These are phyloP conservation scores for Atta colombica DNA, from an alignment of 1,140 invertebrate genomes.

Conservation along the genomic window DNA sequence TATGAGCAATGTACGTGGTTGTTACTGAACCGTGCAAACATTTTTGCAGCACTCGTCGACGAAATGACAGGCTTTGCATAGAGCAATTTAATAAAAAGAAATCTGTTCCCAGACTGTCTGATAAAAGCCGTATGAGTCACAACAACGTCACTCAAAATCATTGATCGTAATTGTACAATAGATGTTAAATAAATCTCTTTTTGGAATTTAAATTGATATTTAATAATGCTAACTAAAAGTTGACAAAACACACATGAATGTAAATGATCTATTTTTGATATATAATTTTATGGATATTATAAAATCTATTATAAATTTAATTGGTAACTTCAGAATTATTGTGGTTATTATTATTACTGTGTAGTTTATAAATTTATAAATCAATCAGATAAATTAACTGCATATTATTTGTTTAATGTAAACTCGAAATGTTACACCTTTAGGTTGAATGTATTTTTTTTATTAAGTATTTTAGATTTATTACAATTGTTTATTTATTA, in stretches of 20 bases:
- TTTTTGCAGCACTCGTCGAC: no score
- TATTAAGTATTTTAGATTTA: background rate
- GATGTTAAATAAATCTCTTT: background rate
- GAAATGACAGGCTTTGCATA: background rate
- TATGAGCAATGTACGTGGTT: background rate
- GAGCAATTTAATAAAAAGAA: background rate
- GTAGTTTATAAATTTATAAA: background rate
- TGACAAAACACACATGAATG: background rate
- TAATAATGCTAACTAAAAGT: background rate
- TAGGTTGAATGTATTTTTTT: background rate
- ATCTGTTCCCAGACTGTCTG: background rate
- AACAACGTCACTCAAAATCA: background rate
- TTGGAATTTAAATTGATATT: background rate
- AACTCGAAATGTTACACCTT: background rate
- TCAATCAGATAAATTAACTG: background rate
- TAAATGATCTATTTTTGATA: background rate
- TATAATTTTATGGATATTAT: background rate
- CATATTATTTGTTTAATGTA: background rate
- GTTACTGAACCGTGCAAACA: constrained; percentile 28
- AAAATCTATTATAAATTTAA: background rate
- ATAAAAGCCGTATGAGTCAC: constrained; percentile 30
- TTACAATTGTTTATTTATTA: background rate
- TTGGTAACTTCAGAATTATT: background rate
- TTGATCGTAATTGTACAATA: constrained; percentile 1
- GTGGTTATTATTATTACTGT: background rate